Percentiles rank a stretch among this genome's conserved stretches.
phyloP scores from a whole-genome alignment of 1,140 invertebrate genomes.

The Calosoma granatense region DNA sequence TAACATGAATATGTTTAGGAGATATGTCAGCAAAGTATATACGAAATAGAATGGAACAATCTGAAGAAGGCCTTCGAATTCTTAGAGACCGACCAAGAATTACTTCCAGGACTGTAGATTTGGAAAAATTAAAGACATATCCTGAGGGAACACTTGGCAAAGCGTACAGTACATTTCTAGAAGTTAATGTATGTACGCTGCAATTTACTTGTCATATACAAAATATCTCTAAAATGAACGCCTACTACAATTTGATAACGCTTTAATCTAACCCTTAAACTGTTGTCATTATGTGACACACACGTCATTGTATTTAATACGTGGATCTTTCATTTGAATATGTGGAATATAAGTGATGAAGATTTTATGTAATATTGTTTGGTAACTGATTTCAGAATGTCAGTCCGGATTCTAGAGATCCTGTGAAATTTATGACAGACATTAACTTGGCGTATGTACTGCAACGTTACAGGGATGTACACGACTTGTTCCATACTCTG shows the following conservation, averaged over 20 bases:
- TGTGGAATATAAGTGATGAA: constrained; percentile 10
- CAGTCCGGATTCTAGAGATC: constrained; percentile 81
- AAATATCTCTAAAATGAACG: no score
- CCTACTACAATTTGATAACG: background rate
- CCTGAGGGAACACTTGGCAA: constrained; percentile 75
- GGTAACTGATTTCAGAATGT: constrained; percentile 62
- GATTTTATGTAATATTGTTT: no score
- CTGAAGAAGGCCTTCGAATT: constrained; percentile 61
- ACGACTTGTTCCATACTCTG: constrained; percentile 88
- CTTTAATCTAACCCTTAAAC: background rate
- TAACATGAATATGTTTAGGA: constrained; percentile 22
- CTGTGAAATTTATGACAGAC: constrained; percentile 88
- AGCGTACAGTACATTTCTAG: constrained; percentile 74
- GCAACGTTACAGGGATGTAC: constrained; percentile 92
- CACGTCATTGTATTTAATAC: no score
- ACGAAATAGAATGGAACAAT: constrained; percentile 41
- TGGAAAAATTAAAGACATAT: constrained; percentile 56
- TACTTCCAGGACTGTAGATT: constrained; percentile 71
- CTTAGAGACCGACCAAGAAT: constrained; percentile 74
- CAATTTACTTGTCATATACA: constrained; percentile 14
- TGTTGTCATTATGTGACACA: background rate
- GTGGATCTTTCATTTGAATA: background rate
- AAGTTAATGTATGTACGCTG: constrained; percentile 64
- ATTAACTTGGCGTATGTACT: constrained; percentile 89
- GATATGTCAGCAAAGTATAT: constrained; percentile 56